Evolutionary conservation across 2,888 invertebrate genomes (phyloP).

Genomic region (Xestia rhomboidea): DNA sequence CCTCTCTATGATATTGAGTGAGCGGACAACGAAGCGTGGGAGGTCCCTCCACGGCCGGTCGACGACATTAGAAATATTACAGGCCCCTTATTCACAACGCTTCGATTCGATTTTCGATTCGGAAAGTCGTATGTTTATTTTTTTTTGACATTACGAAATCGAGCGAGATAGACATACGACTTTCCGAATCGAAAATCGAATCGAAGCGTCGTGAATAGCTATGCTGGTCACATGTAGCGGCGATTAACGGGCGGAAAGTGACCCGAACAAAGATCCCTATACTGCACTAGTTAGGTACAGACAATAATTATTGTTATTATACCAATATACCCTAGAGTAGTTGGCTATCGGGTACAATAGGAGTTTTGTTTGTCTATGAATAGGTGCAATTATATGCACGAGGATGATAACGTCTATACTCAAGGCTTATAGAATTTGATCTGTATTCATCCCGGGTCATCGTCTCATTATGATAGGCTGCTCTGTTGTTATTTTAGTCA

Average conservation of each 20-base stretch:
- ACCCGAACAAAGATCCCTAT: conserved; percentile 38
- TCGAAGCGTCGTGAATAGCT: no score
- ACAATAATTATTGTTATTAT: conserved; percentile 32
- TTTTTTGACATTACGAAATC: no score
- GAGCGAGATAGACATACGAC: no score
- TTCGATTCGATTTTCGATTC: no score
- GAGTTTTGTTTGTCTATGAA: conserved; percentile 17
- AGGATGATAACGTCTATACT: conserved; percentile 3
- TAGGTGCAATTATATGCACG: conserved; percentile 9
- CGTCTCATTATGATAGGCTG: background rate
- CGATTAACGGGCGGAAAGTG: conserved; percentile 53
- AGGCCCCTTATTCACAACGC: no score
- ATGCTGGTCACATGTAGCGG: conserved; percentile 51
- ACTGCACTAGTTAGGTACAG: conserved; percentile 24
- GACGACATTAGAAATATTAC: conserved; percentile 59
- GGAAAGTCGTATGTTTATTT: no score
- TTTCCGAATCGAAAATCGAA: no score
- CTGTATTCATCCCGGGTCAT: background rate
- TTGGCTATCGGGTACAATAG: conserved; percentile 3
- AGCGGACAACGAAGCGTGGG: conserved; percentile 50
- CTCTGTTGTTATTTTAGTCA: background rate
- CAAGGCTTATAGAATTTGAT: background rate
- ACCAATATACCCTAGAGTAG: conserved; percentile 3
- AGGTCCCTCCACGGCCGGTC: conserved; percentile 35
- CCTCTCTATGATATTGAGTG: conserved; percentile 38